Conservation (phyloP, 2,113 vertebrate genomes). For the Danionella cerebrum region DNA sequence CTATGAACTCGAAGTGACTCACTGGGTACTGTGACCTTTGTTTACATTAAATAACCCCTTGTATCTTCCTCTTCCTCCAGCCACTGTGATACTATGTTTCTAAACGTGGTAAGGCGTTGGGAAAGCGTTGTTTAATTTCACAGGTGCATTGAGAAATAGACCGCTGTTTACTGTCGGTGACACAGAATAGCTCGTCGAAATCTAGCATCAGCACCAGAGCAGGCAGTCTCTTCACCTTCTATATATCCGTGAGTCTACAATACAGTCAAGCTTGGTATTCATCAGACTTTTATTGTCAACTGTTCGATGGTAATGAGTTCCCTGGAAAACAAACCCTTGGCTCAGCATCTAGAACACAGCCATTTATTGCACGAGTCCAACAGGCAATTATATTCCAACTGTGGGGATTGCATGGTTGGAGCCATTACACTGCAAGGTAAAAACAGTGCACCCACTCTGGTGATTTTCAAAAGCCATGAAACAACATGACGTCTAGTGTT, state of each 20-base stretch:
- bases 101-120: too few relatives aligned
- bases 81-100: too few relatives aligned
- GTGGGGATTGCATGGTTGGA: slow-evolving; percentile 2
- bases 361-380: slow-evolving; percentile 3
- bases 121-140: too few relatives aligned
- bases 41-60: too few relatives aligned
- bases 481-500: not conserved
- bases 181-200: not conserved
- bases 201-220: not conserved
- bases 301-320: slow-evolving; percentile 22
- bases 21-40: too few relatives aligned
- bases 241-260: not conserved
- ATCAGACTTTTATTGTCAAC: slow-evolving; percentile 15
- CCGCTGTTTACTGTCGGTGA: not conserved
- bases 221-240: not conserved
- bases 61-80: too few relatives aligned
- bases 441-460: not conserved
- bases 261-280: slow-evolving; percentile 3
- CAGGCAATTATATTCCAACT: slow-evolving; percentile 7
- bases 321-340: not conserved
- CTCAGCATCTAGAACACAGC: slow-evolving; percentile 18
- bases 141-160: too few relatives aligned
- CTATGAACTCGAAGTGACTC: too few relatives aligned
- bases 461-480: not conserved
- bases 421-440: not conserved